Base-by-base conservation (phyloP, 2,797 vertebrate genomes). In the Clarias laeviceps region DNA sequence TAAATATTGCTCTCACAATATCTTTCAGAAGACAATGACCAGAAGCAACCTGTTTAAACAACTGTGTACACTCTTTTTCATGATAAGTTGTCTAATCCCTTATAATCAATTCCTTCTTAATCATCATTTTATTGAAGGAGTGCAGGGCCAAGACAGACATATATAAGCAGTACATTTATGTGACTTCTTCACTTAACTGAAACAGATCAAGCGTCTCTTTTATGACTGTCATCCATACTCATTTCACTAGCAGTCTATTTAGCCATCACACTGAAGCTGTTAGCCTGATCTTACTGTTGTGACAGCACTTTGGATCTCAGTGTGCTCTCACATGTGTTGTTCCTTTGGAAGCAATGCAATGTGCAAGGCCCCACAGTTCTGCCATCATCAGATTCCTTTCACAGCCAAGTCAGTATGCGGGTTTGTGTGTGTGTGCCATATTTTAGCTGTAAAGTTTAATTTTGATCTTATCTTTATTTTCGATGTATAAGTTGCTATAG, bases 401-500 rank as follows among this genome's bases (percentile, higher is more conserved):
- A 82, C 22, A 2, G 69, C 34, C 27, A 61, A 80, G 40, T 80
- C 45, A 50, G 7, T 12, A 37, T 24, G 56, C 4, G 64, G 40
- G 24, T 79, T 82, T 91, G 91, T 90, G 89, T 91, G 91, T 80
- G 66, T 37, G 32, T 69, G 66, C 85, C 78, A 91, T 93, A 92
- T 91, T 93, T 94, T 92, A 93, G 93, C 92, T 93, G 17, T 24
- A 50, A 74, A 74, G 22, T 9, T 90, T 88, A 88, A 84, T 89
- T 88, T 92, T 91, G 91, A 90, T 91, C 90, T 92, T 93, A 90
- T 91, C 90, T 92, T 93, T 90, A 92, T 93, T 94, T 93, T 93
- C 93, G 93, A 94, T 94, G 93, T 94, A 94, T 91, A 94, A 92
- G 93, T 92, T 93, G 91, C 92, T 92, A 93, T 90, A 90, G 91